phyloP scores from a whole-genome alignment of 2,797 vertebrate species.

The Tauraco hartlaubi region DNA sequence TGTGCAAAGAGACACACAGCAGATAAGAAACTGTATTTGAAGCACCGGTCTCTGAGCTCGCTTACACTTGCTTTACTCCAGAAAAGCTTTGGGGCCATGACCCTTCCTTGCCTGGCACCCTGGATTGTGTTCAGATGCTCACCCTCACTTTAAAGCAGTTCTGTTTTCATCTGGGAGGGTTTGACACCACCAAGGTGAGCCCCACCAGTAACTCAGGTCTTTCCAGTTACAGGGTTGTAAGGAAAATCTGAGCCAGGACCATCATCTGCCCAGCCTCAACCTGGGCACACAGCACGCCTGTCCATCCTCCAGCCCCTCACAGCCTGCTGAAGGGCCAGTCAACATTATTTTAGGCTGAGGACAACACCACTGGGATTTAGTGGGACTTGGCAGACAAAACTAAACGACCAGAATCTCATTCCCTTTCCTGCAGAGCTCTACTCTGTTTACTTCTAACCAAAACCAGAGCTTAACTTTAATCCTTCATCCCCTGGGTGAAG shows the following conservation, averaged over 20 bases:
- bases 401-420: background rate
- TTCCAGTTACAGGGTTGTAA: accelerated
- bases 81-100: background rate
- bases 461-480: background rate
- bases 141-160: background rate
- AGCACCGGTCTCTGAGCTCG: background rate
- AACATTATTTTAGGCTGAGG: background rate
- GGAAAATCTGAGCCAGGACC: background rate
- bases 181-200: background rate
- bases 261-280: background rate
- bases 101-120: background rate
- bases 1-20: background rate
- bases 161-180: background rate
- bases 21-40: background rate
- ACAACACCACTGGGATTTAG: background rate
- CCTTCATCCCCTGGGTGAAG: background rate
- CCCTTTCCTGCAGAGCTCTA: background rate
- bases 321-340: background rate
- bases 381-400: background rate
- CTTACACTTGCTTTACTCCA: background rate
- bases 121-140: background rate
- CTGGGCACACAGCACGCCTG: accelerated
- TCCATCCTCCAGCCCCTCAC: background rate
- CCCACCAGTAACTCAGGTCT: background rate
- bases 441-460: background rate